A percentile compares a stretch with the other conserved stretches of the same genome.
Conservation (phyloP, 2,888 invertebrate species). For the Tortrix viridana region DNA sequence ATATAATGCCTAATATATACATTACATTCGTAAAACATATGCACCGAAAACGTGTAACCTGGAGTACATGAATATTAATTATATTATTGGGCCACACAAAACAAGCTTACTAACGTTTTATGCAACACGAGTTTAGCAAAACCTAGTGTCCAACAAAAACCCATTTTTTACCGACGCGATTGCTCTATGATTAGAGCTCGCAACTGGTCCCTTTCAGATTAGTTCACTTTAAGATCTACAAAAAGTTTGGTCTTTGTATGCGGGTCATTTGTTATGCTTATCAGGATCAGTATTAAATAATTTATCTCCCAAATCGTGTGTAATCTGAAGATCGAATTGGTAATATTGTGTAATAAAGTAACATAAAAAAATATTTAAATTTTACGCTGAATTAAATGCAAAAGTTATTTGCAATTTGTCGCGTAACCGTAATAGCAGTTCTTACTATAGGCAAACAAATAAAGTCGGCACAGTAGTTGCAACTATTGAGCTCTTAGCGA, state of each 20-base stretch:
- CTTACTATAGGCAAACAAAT: constrained; percentile 30
- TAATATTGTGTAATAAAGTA: not conserved
- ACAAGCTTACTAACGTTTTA: constrained; percentile 26
- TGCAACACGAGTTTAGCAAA: constrained; percentile 17
- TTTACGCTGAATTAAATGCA: constrained; percentile 13
- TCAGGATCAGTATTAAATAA: constrained; percentile 4
- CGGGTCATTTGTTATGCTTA: constrained; percentile 16
- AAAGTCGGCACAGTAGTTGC: constrained; percentile 20
- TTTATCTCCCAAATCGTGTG: constrained; percentile 1
- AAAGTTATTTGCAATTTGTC: constrained; percentile 27
- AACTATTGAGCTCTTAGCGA: constrained; percentile 26
- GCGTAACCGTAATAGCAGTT: constrained; percentile 24
- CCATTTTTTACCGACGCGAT: constrained; percentile 32
- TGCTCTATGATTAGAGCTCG: constrained; percentile 23
- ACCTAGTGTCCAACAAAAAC: constrained; percentile 29
- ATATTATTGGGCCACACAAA: constrained; percentile 13
- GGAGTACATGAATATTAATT: constrained; percentile 24
- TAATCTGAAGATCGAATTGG: not conserved
- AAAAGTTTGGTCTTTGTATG: constrained; percentile 19
- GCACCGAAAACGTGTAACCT: no score
- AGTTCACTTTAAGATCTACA: constrained; percentile 22
- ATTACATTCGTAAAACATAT: no score
- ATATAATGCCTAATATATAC: no score
- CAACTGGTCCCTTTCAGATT: constrained; percentile 36
- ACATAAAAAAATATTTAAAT: constrained; percentile 12